These are phyloP conservation scores for Agrotis ipsilon DNA, from an alignment of 2,888 invertebrate species.

Conservation along the genomic window DNA sequence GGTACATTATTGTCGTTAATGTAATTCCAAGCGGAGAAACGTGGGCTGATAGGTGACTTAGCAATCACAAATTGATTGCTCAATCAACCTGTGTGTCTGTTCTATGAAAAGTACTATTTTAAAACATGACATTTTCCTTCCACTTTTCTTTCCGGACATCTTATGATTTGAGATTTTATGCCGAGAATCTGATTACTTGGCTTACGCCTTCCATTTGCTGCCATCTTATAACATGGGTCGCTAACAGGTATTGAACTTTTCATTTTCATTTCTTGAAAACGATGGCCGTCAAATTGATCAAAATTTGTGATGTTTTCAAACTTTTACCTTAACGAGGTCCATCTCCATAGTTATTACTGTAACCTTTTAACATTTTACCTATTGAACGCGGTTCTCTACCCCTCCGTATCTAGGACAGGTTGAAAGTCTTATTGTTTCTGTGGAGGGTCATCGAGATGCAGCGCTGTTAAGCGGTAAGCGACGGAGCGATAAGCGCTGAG, in stretches of 20 bases:
- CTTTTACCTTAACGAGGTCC: background rate
- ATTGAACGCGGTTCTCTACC: background rate
- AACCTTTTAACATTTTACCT: background rate
- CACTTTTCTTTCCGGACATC: background rate
- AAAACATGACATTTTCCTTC: background rate
- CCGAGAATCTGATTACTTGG: too few species aligned
- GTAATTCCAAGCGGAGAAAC: constrained; percentile 30
- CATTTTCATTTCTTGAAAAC: background rate
- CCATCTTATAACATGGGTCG: too few species aligned
- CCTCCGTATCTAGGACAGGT: constrained; percentile 57
- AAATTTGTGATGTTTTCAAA: background rate
- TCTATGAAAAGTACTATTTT: too few species aligned
- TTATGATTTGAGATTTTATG: too few species aligned
- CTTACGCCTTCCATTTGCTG: too few species aligned
- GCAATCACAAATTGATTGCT: background rate
- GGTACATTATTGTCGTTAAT: constrained; percentile 38
- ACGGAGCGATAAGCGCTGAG: constrained; percentile 84
- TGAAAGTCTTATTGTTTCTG: constrained; percentile 66
- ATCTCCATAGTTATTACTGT: too few species aligned
- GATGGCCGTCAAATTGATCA: background rate
- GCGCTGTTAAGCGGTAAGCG: constrained; percentile 68
- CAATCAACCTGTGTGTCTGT: background rate
- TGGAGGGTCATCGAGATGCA: constrained; percentile 67
- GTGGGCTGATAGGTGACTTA: constrained; percentile 1
- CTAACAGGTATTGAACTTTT: background rate